Conservation (phyloP, 2,113 vertebrate genomes). For the Brachypteracias leptosomus region DNA sequence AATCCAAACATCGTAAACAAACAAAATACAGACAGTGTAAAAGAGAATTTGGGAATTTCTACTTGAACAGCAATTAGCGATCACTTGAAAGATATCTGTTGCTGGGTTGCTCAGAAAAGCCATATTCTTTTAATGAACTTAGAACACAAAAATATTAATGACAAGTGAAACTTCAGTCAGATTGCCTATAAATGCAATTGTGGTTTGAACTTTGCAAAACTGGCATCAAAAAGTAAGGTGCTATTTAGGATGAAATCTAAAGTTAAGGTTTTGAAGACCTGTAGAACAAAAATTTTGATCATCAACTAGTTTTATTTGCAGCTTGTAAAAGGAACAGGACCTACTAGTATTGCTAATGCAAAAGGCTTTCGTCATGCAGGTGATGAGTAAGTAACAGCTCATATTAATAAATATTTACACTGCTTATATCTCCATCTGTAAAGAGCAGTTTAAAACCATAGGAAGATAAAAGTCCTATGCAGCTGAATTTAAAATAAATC, state of each 20-base stretch:
- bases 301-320: too few relatives aligned
- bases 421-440: neutral
- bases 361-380: neutral
- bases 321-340: neutral
- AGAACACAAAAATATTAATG: neutral
- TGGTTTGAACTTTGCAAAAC: neutral
- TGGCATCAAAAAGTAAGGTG: neutral
- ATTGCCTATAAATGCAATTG: neutral
- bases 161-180: neutral
- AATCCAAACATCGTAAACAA: neutral
- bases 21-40: neutral
- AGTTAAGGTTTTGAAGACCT: neutral
- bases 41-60: neutral
- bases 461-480: neutral
- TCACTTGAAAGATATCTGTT: neutral
- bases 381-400: neutral
- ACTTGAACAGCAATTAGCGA: neutral
- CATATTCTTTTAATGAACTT: neutral
- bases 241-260: neutral
- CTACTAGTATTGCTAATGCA: neutral
- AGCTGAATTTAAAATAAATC: neutral
- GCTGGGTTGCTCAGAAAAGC: neutral
- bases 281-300: neutral
- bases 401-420: neutral
- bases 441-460: neutral